Percentiles rank a stretch among this genome's conserved stretches.
Evolutionary conservation across 2,888 invertebrate species (phyloP).

Genomic region (Platycnemis pennipes): DNA sequence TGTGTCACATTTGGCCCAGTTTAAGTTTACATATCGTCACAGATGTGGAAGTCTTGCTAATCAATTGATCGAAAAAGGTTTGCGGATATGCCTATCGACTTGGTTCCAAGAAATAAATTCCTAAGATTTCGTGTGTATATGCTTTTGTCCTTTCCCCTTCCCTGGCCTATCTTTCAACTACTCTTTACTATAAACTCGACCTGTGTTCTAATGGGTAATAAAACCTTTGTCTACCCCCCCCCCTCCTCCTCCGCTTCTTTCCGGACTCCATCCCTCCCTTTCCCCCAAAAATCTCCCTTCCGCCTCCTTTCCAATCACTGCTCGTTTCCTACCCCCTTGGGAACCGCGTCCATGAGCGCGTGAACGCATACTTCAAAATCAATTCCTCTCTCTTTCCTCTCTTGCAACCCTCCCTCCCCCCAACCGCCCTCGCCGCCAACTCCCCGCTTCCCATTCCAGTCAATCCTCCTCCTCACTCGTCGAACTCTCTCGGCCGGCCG

Average conservation of each 20-base stretch:
- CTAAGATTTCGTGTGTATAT: no score
- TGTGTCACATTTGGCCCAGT: background rate
- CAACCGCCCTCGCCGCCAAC: no score
- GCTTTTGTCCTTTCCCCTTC: background rate
- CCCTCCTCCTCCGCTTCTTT: background rate
- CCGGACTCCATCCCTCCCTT: background rate
- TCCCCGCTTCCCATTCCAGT: no score
- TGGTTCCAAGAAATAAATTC: no score
- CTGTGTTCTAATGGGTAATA: background rate
- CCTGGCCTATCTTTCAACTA: background rate
- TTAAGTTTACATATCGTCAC: background rate
- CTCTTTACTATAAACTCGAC: no score
- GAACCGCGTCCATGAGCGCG: constrained; percentile 22
- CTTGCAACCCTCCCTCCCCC: no score
- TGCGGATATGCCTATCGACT: background rate
- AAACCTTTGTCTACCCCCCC: background rate
- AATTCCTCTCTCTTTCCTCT: constrained; percentile 19
- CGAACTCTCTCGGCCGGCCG: no score
- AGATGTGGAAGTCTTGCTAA: background rate
- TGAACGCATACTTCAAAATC: constrained; percentile 57
- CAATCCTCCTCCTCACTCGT: no score
- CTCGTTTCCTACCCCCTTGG: background rate
- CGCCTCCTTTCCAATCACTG: background rate
- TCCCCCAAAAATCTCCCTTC: background rate
- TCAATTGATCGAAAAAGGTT: background rate